Conservation (phyloP, 2,888 invertebrate genomes). For the Tromatobia lineatoria region DNA sequence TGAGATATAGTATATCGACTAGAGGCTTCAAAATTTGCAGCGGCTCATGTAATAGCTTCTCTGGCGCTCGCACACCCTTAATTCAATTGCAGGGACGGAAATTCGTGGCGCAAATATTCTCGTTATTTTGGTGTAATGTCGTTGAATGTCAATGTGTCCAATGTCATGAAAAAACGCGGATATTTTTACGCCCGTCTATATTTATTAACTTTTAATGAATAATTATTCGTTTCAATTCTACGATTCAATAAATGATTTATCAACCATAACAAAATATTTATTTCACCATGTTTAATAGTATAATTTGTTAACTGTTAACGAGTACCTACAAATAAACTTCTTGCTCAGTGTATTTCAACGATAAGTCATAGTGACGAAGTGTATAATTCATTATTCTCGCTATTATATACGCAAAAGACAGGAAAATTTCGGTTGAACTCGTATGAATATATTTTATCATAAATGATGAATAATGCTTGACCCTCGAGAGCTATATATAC, state of each 20-base stretch:
- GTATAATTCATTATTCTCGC: slow-evolving; percentile 51
- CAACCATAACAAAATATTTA: too few relatives aligned
- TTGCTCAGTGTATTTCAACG: not conserved
- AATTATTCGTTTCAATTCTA: too few relatives aligned
- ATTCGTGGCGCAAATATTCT: not conserved
- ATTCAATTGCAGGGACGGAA: slow-evolving; percentile 15
- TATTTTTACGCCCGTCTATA: not conserved
- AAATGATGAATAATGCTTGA: slow-evolving; percentile 56
- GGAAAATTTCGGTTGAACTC: slow-evolving; percentile 26
- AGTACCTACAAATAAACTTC: too few relatives aligned
- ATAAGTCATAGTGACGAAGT: slow-evolving; percentile 9
- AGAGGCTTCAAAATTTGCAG: too few relatives aligned
- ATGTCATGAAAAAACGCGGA: slow-evolving; percentile 23
- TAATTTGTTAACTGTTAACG: too few relatives aligned
- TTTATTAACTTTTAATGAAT: too few relatives aligned
- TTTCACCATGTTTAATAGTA: too few relatives aligned
- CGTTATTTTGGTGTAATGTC: slow-evolving; percentile 14
- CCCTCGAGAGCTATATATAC: slow-evolving; percentile 12
- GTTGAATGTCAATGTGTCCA: slow-evolving; percentile 17
- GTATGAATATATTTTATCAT: slow-evolving; percentile 24
- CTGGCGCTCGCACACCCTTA: too few relatives aligned
- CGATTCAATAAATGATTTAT: too few relatives aligned
- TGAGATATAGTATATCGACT: too few relatives aligned
- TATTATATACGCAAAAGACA: slow-evolving; percentile 37
- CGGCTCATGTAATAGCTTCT: too few relatives aligned